Conservation (phyloP, 2,797 vertebrate genomes). For the Zalophus californianus region DNA sequence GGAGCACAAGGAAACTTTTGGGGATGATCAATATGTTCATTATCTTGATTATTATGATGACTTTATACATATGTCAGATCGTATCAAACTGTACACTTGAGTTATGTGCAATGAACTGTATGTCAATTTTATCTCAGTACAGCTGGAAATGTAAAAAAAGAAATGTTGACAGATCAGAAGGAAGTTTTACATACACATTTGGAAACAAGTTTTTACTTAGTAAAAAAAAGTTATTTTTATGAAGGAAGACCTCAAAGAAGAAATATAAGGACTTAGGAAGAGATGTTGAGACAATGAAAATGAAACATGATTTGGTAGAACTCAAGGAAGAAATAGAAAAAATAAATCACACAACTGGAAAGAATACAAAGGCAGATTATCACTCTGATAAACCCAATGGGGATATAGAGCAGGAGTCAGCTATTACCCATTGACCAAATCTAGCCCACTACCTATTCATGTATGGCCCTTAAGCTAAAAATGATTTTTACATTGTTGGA, state of each 20-base stretch:
- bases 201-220: background rate
- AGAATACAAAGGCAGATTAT: background rate
- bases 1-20: background rate
- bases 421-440: background rate
- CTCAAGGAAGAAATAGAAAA: background rate
- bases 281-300: background rate
- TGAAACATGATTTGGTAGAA: background rate
- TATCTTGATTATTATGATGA: background rate
- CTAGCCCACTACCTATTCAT: background rate
- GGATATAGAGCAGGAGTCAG: background rate
- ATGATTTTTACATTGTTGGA: background rate
- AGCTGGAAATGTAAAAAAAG: background rate
- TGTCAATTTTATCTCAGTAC: background rate
- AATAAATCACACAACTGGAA: background rate
- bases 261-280: background rate
- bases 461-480: background rate
- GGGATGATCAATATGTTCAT: background rate
- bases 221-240: background rate
- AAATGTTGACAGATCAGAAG: background rate
- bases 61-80: background rate
- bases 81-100: background rate
- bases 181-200: background rate
- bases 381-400: background rate
- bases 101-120: background rate
- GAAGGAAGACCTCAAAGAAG: background rate